Conservation (phyloP, 1,140 invertebrate species). For the Phymorhynchus buccinoides region DNA sequence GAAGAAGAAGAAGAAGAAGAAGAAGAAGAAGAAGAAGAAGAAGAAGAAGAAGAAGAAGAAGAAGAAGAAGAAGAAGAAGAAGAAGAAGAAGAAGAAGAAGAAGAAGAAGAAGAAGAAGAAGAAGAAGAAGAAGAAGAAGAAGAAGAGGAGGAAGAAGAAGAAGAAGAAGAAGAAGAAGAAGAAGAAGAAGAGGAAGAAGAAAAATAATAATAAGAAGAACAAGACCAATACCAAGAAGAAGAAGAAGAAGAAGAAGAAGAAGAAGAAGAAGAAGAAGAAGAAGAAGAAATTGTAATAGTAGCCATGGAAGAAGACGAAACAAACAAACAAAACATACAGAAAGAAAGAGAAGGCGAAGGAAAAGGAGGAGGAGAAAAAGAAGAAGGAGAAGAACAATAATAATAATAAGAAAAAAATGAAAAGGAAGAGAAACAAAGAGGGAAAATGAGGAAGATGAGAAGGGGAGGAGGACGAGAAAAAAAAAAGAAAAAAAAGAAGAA, state of each 20-base stretch:
- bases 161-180: neutral
- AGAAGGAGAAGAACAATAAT: neutral
- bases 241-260: neutral
- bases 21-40: conserved; percentile 9
- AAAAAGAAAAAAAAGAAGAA: conserved; percentile 8
- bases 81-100: neutral
- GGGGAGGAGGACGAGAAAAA: neutral
- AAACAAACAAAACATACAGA: neutral
- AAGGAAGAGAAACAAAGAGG: neutral
- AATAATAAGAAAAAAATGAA: neutral
- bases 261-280: neutral
- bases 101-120: neutral
- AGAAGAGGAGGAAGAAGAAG: conserved; percentile 3
- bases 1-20: neutral
- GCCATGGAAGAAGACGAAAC: neutral
- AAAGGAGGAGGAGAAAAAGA: neutral
- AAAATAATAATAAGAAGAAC: neutral
- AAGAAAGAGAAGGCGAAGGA: no score
- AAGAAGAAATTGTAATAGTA: neutral
- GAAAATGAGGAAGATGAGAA: neutral
- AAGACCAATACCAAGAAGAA: neutral
- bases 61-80: neutral
- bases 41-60: neutral
- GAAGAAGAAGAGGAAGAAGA: neutral
- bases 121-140: neutral